Base-by-base conservation (phyloP, 2,113 vertebrate species). In the Emberiza fucata region DNA sequence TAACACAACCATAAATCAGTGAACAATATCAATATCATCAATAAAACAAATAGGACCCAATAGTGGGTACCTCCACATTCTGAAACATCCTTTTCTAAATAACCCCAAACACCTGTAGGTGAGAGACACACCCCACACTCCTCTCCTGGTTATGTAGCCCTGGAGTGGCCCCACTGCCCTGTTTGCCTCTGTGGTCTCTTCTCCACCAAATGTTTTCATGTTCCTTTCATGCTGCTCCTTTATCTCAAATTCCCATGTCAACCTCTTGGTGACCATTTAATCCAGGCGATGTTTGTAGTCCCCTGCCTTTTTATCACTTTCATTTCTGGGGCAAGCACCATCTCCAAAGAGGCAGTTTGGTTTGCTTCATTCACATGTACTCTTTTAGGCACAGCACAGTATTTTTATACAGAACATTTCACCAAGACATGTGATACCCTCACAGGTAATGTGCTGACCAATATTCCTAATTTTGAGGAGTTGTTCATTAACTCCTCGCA, bases 101-200 rank as follows among this genome's bases (percentile, higher is more conserved):
- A 53, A 57, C 4, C 8, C 27, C 9, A 12, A 7, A 33, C 5
- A 6, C 13, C 25, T 23, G 17, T 16, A 12, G n/a, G 23, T 12
- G 31, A 8, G 11, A 19, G 22, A 15, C 2, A 5, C 10, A 24
- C 13, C 21, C 3, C 0, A 0, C 7, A 39, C n/a, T 5, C 25
- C 29, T 9, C 21, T 47, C n/a, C 42, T 47, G 13, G 29, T 4
- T 71, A 25, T 40, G 11, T 31, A 27, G 29, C 6, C 8, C 24
- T n/a, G 16, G 24, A 24, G 5, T 35, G 3, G 22, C 31, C 24
- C 9, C 17, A 56, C 25, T 35, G n/a, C 48, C 24, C 29, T 29
- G 5, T 35, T 63, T 56, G 7, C 5, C 5, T 42, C 17, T 71
- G 29, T 35, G 25, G 4, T 42, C 17, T 63, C 56, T 54, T 63